Conservation (phyloP, 2,888 invertebrate genomes). For the Xanthostigma xanthostigma region DNA sequence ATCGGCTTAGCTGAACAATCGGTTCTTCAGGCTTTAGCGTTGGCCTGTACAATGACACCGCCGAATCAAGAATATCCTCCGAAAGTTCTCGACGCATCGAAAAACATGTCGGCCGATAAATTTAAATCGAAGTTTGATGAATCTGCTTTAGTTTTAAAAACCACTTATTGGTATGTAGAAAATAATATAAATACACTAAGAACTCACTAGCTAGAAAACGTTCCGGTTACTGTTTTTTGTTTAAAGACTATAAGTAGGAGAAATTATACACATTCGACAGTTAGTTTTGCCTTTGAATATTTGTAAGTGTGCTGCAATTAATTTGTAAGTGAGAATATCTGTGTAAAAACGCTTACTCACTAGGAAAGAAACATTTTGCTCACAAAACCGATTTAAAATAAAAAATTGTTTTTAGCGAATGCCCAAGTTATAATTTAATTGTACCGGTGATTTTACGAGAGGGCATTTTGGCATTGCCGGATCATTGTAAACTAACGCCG, state of each 20-base stretch:
- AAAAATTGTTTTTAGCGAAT: constrained; percentile 49
- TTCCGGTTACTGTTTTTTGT: too few relatives aligned
- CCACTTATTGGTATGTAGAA: constrained; percentile 66
- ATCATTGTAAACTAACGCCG: constrained; percentile 73
- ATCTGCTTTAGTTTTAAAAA: constrained; percentile 65
- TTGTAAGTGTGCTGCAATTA: too few relatives aligned
- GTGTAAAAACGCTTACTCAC: too few relatives aligned
- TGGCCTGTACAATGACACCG: constrained; percentile 69
- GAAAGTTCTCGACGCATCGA: constrained; percentile 44
- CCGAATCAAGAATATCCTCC: constrained; percentile 51
- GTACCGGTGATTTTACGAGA: constrained; percentile 62
- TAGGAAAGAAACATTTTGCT: too few relatives aligned
- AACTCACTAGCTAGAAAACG: neutral
- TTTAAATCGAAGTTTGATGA: constrained; percentile 66
- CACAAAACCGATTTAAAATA: neutral
- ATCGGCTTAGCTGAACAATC: constrained; percentile 97
- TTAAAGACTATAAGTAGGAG: too few relatives aligned
- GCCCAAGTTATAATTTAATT: constrained; percentile 83
- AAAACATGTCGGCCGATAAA: constrained; percentile 43
- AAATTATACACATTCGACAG: too few relatives aligned
- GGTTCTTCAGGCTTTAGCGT: constrained; percentile 76
- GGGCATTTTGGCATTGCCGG: constrained; percentile 59
- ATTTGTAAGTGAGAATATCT: too few relatives aligned
- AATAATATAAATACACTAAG: neutral
- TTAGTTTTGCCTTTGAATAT: too few relatives aligned